Base-by-base conservation (phyloP, 2,113 vertebrate species). In the Daubentonia madagascariensis region DNA sequence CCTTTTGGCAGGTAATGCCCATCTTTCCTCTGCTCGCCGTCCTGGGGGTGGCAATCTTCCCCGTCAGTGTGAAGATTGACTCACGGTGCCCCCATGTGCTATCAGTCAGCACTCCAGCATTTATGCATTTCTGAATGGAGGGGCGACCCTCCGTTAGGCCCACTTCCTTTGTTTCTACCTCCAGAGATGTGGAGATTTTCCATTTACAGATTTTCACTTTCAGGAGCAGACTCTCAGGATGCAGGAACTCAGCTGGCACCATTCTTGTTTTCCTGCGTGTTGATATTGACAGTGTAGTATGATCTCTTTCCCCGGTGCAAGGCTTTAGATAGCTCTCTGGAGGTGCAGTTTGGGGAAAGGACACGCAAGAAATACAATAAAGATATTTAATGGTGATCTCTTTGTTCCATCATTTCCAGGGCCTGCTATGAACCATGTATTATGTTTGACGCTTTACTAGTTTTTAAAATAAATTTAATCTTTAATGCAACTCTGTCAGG, bases 381-480 rank as follows among this genome's bases (percentile, higher is more conserved):
- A 88, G 72, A n/a, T 89, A 80, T 14, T 50, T 88, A 83, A 37
- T 68, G 25, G 4, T 52, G 12, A 25, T 43, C 14, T 76, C 86
- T 89, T 61, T 59, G 30, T 32, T 57, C 48, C 68, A n/a, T 83
- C 28, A 20, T 78, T 83, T 83, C 59, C 25, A 73, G 61, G 48
- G n/a, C 3, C 6, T 70, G 12, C 50, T n/a, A 6, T 67, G 79
- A 40, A 73, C n/a, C 12, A 32, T 17, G 6, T 45, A 59, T 92
- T 87, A 22, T 76, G 30, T 35, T 32, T 54, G 63, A 12, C 11
- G 32, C 37, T 80, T 97, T 48, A 76, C 25, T 78, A 80, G 76
- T 37, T 95, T 91, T 72, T 37, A 20, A 72, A 87, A 70, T 76
- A 88, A 85, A 90, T 57, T 17, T 61, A 79, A 84, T 63, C 28